Conservation (phyloP, 2,797 vertebrate genomes). For the Protonibea diacanthus region DNA sequence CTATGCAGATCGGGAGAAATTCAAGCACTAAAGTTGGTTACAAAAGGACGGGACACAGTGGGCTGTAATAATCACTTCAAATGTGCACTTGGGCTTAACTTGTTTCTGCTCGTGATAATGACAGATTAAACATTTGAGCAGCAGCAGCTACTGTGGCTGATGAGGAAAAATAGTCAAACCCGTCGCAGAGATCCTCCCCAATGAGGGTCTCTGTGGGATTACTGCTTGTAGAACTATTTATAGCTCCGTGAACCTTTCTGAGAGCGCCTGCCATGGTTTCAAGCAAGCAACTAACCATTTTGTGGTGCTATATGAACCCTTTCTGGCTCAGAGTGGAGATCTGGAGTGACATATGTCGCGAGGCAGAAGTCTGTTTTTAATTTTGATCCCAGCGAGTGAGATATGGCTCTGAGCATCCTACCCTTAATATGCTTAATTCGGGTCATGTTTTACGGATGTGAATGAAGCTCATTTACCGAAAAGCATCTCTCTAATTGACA, state of each 20-base stretch:
- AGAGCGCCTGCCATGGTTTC: background rate
- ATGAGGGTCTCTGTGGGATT: slow-evolving; percentile 16
- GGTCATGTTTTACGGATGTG: slow-evolving; percentile 47
- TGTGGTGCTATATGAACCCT: slow-evolving; percentile 21
- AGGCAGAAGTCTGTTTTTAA: slow-evolving; percentile 66
- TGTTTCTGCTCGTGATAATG: slow-evolving; percentile 22
- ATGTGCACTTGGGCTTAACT: slow-evolving; percentile 20
- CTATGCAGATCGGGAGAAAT: slow-evolving; percentile 13
- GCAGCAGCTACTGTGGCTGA: background rate
- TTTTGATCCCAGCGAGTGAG: slow-evolving; percentile 47
- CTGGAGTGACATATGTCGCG: slow-evolving; percentile 52
- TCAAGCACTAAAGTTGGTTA: slow-evolving; percentile 24
- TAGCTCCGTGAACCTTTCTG: slow-evolving; percentile 6
- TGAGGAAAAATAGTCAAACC: slow-evolving; percentile 11
- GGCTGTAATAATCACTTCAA: slow-evolving; percentile 32
- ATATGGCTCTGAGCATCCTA: slow-evolving; percentile 43
- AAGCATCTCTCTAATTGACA: slow-evolving; percentile 71
- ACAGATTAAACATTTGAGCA: slow-evolving; percentile 14
- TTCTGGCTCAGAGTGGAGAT: slow-evolving; percentile 33
- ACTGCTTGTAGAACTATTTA: slow-evolving; percentile 34
- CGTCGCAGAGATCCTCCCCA: slow-evolving; percentile 9
- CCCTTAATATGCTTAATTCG: slow-evolving; percentile 45
- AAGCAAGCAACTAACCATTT: slow-evolving; percentile 37
- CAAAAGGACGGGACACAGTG: background rate
- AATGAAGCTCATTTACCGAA: slow-evolving; percentile 64